Evolutionary conservation across 1,140 invertebrate genomes (phyloP).

Genomic region (Cydia strobilella): DNA sequence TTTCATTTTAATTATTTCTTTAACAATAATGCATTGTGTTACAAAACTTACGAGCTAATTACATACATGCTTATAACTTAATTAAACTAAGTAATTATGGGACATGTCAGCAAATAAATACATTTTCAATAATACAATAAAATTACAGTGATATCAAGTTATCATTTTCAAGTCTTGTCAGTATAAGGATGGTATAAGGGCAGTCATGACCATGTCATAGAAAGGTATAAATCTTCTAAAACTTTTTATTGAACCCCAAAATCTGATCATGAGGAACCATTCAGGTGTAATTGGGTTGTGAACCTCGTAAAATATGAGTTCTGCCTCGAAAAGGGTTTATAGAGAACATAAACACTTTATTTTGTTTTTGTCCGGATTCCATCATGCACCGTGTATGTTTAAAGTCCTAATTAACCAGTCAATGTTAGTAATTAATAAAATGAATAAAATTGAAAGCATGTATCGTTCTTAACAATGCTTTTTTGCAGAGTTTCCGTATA

Average conservation of each 20-base stretch:
- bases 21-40: no score
- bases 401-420: slow-evolving; percentile 12
- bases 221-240: slow-evolving; percentile 68
- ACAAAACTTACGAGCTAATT: no score
- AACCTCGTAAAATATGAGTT: slow-evolving; percentile 77
- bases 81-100: no score
- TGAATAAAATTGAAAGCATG: background rate
- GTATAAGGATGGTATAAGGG: slow-evolving; percentile 63
- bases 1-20: no score
- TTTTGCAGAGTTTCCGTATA: no score
- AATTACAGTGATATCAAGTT: no score
- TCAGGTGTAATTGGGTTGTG: slow-evolving; percentile 77
- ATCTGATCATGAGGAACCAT: slow-evolving; percentile 78
- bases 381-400: slow-evolving; percentile 51
- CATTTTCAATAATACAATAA: no score
- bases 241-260: slow-evolving; percentile 73
- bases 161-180: slow-evolving; percentile 63
- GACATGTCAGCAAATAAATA: no score
- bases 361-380: slow-evolving; percentile 66
- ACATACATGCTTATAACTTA: no score
- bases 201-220: slow-evolving; percentile 49
- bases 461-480: background rate
- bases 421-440: background rate
- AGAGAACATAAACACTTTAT: slow-evolving; percentile 78
- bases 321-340: slow-evolving; percentile 69